Evolutionary conservation across 2,888 invertebrate genomes (phyloP), one percentile per base, ranked within the genome.

Genomic region (Baccha elongata): DNA sequence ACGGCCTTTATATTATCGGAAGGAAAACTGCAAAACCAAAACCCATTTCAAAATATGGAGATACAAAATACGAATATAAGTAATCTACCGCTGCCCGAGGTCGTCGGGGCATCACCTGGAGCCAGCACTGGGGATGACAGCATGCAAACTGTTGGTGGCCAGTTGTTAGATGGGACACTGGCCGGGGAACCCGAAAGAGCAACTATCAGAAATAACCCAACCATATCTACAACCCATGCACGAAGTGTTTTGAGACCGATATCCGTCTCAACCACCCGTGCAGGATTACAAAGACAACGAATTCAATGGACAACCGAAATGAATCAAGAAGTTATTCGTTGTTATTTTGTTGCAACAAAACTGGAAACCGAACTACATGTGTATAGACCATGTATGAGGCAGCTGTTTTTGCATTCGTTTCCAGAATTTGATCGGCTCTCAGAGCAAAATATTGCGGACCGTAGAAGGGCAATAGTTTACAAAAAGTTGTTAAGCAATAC

Each of bases 1-100:
- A 53, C 67, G 74, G 50, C 67, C 52, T 19, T 21, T 19, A 35
- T 46, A 23, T 32, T 60, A 42, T 29, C 37, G 58, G 60, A 29
- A 50, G 71, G 71, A 50, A 21, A n/a, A n/a, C n/a, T 60, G 15
- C 35, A 71, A 71, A 11, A 26, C 37, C 3, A 23, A 23, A 42
- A 62, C 42, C 53, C 53, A 37, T 29, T 23, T 0, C 15, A 7
- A 40, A 40, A 0, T 15, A 40, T 40, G 40, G 15, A 7, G 40
- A 40, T 0, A 15, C 5, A 3, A 40, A 15, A 15, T 5, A 40
- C 71, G 35, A 40, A 50, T 8, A 23, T 23, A n/a, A n/a, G n/a
- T n/a, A n/a, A n/a, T n/a, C n/a, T n/a, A n/a, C n/a, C n/a, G n/a
- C n/a, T n/a, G n/a, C n/a, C n/a, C n/a, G n/a, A n/a, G n/a, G n/a